phyloP scores from a whole-genome alignment of 1,140 invertebrate species.

The Metaphire vulgaris region DNA sequence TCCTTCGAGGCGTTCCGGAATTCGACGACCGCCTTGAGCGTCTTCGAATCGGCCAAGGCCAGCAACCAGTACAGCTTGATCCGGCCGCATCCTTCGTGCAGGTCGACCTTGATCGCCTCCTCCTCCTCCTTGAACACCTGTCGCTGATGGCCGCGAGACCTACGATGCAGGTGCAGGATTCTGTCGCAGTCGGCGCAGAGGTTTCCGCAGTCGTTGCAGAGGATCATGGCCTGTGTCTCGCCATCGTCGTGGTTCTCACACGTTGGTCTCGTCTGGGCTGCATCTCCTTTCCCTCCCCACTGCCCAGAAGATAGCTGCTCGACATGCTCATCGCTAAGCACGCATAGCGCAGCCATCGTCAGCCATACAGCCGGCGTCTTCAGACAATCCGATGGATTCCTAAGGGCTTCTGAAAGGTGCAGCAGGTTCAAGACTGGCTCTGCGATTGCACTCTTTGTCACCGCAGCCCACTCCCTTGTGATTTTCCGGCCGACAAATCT shows the following conservation, averaged over 20 bases:
- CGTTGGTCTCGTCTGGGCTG: slow-evolving; percentile 58
- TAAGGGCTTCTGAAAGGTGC: slow-evolving; percentile 66
- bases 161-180: slow-evolving; percentile 82
- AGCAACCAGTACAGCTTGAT: slow-evolving; percentile 92
- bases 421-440: slow-evolving; percentile 81
- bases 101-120: slow-evolving; percentile 75
- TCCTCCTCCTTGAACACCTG: slow-evolving; percentile 94
- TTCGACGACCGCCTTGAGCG: slow-evolving; percentile 86
- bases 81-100: slow-evolving; percentile 90
- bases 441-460: slow-evolving; percentile 83
- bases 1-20: slow-evolving; percentile 68
- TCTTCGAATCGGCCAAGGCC: slow-evolving; percentile 81
- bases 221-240: slow-evolving; percentile 83
- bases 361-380: slow-evolving; percentile 83
- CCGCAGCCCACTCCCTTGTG: slow-evolving; percentile 73
- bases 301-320: slow-evolving; percentile 70
- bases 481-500: slow-evolving; percentile 71
- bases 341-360: slow-evolving; percentile 82
- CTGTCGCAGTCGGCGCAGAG: slow-evolving; percentile 92
- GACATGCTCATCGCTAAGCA: slow-evolving; percentile 82
- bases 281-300: slow-evolving; percentile 58
- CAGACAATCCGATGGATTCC: slow-evolving; percentile 69
- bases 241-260: slow-evolving; percentile 97
- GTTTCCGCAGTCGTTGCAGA: slow-evolving; percentile 80
- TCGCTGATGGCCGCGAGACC: slow-evolving; percentile 75